phyloP scores from a whole-genome alignment of 2,888 invertebrate species.

The Tromatobia lineatoria region DNA sequence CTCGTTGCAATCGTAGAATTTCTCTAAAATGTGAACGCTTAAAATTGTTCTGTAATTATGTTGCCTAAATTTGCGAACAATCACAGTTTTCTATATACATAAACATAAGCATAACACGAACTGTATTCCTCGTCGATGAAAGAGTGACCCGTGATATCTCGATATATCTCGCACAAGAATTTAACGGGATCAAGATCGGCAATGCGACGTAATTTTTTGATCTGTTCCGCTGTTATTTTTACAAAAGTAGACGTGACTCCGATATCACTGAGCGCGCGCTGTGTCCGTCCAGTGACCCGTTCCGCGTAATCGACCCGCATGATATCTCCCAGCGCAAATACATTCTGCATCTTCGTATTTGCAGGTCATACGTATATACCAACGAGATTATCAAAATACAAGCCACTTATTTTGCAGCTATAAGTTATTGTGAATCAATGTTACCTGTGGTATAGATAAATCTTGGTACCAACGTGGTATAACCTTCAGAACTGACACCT shows the following conservation, averaged over 20 bases:
- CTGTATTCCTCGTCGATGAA: constrained; percentile 80
- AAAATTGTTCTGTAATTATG: neutral
- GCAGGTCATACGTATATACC: neutral
- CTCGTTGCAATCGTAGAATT: constrained; percentile 80
- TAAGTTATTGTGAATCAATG: neutral
- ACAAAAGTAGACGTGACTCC: constrained; percentile 80
- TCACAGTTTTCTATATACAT: neutral
- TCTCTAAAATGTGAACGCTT: constrained; percentile 70
- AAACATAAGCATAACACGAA: constrained; percentile 67
- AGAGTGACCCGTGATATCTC: constrained; percentile 78
- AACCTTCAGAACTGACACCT: constrained; percentile 21
- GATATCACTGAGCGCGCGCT: constrained; percentile 74
- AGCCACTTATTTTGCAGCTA: neutral
- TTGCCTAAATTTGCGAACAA: too few species aligned
- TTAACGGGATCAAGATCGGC: constrained; percentile 75
- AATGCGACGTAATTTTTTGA: constrained; percentile 74
- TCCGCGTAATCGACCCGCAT: constrained; percentile 79
- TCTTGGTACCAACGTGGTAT: constrained; percentile 79
- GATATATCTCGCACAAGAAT: constrained; percentile 81
- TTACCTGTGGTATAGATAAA: constrained; percentile 77
- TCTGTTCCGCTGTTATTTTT: constrained; percentile 73
- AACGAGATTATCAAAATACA: neutral
- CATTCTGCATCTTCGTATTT: constrained; percentile 74
- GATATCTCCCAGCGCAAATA: constrained; percentile 76
- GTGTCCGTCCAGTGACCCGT: constrained; percentile 76